Evolutionary conservation across 1,140 invertebrate species (phyloP), one percentile per base, ranked within the genome.

Genomic region (Bombus vancouverensis): DNA sequence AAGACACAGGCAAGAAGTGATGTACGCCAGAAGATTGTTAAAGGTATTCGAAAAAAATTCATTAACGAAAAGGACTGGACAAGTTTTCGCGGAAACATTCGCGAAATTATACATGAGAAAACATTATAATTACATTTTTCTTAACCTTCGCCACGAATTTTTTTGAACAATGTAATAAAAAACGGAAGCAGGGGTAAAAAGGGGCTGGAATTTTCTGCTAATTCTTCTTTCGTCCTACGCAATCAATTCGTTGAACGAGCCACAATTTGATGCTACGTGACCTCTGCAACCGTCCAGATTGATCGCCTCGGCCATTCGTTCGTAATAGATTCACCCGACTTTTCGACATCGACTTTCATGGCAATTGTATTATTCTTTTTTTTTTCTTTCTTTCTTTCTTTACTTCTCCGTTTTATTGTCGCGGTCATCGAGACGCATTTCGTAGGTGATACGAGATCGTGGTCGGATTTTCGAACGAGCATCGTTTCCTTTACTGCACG

Each of bases 341-440:
- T 72, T 42, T 72, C 70, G 12, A 25, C 70, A 72, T 72, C 70
- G 70, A 72, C 70, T 72, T 72, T 72, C 39, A 72, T 72, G 28
- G 70, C 70, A 28, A 42, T 72, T 72, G 70, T 72, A 42, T 22
- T 72, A 42, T 71, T 13, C 28, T n/a, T 10, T 28, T 42, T 9
- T 12, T 15, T 28, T 70, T 39, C 4, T 39, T 39, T 25, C 18
- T 68, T 25, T 8, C 5, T 18, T n/a, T 71, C 5, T 71, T 39
- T 39, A 15, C 12, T 39, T 13, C 5, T 71, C 39, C 68, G 25
- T 71, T 71, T 72, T 72, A 72, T 72, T 28, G 39, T 42, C 70
- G 37, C 39, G 70, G 39, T 42, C 39, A 72, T 72, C 70, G 39
- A n/a, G 70, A n/a, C 70, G 39, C 70, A 42, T 72, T 42, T 72